These are phyloP conservation scores for Dasypus novemcinctus DNA, from an alignment of 2,113 vertebrate species.

Conservation along the genomic window DNA sequence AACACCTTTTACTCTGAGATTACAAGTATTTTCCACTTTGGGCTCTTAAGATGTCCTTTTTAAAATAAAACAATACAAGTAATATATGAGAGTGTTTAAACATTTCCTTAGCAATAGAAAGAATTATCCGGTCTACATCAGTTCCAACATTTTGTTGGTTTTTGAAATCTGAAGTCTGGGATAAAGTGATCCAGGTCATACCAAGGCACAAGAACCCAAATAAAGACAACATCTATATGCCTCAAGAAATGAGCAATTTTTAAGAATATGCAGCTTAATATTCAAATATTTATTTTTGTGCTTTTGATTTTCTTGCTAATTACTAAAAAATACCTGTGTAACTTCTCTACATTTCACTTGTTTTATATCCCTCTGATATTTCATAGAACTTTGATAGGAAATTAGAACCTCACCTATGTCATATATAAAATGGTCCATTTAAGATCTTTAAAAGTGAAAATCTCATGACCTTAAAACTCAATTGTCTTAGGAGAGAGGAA, in stretches of 20 bases:
- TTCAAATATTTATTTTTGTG: background rate
- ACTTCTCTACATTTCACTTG: background rate
- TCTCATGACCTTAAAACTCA: background rate
- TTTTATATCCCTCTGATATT: background rate
- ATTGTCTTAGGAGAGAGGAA: background rate
- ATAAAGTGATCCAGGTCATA: background rate
- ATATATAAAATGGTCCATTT: background rate
- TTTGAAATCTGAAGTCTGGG: background rate
- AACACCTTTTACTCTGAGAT: background rate
- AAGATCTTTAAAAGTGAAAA: background rate
- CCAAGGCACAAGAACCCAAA: background rate
- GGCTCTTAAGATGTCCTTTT: background rate
- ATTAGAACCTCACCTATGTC: background rate
- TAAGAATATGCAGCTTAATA: background rate
- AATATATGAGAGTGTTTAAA: background rate
- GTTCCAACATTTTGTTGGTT: background rate
- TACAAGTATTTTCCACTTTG: background rate
- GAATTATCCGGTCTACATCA: background rate
- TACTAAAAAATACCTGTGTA: background rate
- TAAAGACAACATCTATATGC: background rate
- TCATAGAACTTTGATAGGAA: background rate
- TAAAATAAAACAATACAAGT: background rate
- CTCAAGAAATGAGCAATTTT: background rate
- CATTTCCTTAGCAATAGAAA: background rate
- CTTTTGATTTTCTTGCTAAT: background rate